These are phyloP conservation scores for Bostrychus sinensis DNA, from an alignment of 2,113 vertebrate genomes.

Conservation along the genomic window DNA sequence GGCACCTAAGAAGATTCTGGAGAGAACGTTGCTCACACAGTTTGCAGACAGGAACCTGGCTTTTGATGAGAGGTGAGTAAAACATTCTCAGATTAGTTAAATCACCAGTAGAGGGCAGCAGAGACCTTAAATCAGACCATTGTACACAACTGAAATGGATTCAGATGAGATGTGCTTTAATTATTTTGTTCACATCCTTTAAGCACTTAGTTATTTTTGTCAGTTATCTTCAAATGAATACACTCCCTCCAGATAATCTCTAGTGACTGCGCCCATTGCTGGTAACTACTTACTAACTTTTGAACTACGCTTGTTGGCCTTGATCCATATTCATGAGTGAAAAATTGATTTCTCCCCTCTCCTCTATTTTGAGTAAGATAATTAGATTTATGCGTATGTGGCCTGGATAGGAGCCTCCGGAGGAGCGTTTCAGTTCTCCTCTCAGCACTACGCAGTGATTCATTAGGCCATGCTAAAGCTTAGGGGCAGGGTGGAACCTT, in stretches of 20 bases:
- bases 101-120: slow-evolving; percentile 62
- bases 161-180: background rate
- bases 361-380: slow-evolving; percentile 77
- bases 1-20: slow-evolving; percentile 95
- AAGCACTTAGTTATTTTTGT: background rate
- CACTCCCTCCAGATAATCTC: background rate
- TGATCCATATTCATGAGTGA: slow-evolving; percentile 77
- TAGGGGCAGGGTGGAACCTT: slow-evolving; percentile 46
- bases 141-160: too few species aligned
- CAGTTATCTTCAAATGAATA: slow-evolving; percentile 7
- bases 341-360: slow-evolving; percentile 73
- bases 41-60: slow-evolving; percentile 95
- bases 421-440: slow-evolving; percentile 74
- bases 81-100: background rate
- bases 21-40: slow-evolving; percentile 93
- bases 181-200: background rate
- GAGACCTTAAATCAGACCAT: slow-evolving; percentile 8
- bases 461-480: slow-evolving; percentile 68
- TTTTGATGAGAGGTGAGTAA: slow-evolving; percentile 91
- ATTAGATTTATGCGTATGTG: slow-evolving; percentile 75
- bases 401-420: slow-evolving; percentile 72
- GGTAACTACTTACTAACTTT: slow-evolving; percentile 44
- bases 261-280: slow-evolving; percentile 11
- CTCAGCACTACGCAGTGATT: slow-evolving; percentile 77
- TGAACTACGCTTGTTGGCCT: slow-evolving; percentile 57